phyloP scores from a whole-genome alignment of 37 sponge, comb jelly and placozoan species.

The Ianthella basta region DNA sequence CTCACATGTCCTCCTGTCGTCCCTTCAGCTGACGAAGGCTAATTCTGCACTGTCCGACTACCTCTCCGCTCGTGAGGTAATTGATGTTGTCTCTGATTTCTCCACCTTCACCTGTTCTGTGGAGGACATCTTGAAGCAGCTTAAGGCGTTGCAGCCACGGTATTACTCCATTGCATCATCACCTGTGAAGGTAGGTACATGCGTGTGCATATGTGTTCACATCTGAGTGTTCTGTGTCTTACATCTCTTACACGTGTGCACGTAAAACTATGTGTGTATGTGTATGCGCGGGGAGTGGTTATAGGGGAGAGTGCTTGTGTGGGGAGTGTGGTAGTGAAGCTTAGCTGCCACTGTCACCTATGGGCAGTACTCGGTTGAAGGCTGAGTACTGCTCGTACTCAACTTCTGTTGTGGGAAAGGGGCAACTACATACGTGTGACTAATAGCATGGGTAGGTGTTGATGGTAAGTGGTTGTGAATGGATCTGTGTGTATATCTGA shows the following conservation, averaged over 20 bases:
- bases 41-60: conserved; percentile 39
- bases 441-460: too few species aligned
- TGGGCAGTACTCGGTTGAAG: too few species aligned
- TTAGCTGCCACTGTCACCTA: too few species aligned
- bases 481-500: too few species aligned
- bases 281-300: conserved; percentile 1
- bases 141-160: conserved; percentile 54
- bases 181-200: conserved; percentile 34
- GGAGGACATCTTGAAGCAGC: conserved; percentile 36
- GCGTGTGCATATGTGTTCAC: conserved; percentile 1
- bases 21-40: conserved; percentile 42
- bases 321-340: background rate
- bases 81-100: conserved; percentile 54
- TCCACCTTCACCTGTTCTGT: conserved; percentile 36
- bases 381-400: too few species aligned
- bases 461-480: too few species aligned
- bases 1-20: background rate
- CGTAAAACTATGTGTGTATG: conserved; percentile 4
- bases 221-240: conserved; percentile 20
- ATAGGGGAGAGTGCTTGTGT: background rate
- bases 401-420: too few species aligned
- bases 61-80: conserved; percentile 38
- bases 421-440: too few species aligned
- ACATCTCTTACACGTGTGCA: background rate
- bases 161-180: conserved; percentile 75